Conservation (phyloP, 2,113 vertebrate species). For the Tyto alba region DNA sequence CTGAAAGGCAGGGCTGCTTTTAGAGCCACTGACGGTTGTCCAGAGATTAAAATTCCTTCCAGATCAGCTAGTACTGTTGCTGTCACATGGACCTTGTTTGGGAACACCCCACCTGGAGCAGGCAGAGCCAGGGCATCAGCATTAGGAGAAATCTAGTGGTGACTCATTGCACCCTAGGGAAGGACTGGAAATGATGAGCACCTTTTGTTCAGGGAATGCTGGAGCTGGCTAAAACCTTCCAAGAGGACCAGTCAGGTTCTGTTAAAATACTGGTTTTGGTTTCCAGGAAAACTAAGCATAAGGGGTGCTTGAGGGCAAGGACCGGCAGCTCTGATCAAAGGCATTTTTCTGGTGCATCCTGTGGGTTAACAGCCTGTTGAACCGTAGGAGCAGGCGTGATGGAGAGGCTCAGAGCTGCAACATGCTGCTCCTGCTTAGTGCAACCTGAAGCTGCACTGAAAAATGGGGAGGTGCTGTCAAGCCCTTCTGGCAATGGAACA, state of each 20-base stretch:
- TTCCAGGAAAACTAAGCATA: not conserved
- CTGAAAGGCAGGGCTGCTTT: not conserved
- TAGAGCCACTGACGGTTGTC: not conserved
- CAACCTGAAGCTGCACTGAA: not conserved
- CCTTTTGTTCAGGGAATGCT: not conserved
- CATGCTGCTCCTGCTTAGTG: not conserved
- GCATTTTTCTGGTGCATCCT: not conserved
- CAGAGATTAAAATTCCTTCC: not conserved
- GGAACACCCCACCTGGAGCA: not conserved
- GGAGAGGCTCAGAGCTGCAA: not conserved
- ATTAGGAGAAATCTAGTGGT: not conserved
- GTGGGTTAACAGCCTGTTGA: not conserved
- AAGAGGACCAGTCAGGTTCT: not conserved
- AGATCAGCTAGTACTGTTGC: not conserved
- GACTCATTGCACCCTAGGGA: not conserved
- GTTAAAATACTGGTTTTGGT: not conserved
- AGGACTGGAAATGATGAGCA: not conserved
- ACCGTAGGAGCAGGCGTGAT: fast-evolving
- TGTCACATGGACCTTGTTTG: not conserved
- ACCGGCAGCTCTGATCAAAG: not conserved
- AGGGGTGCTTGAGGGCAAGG: not conserved
- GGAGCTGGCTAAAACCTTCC: not conserved
- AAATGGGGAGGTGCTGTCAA: not conserved
- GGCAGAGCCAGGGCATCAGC: not conserved
- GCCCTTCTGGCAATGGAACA: not conserved